Evolutionary conservation across 2,113 vertebrate species (phyloP).

Genomic region (Charadrius vociferus): DNA sequence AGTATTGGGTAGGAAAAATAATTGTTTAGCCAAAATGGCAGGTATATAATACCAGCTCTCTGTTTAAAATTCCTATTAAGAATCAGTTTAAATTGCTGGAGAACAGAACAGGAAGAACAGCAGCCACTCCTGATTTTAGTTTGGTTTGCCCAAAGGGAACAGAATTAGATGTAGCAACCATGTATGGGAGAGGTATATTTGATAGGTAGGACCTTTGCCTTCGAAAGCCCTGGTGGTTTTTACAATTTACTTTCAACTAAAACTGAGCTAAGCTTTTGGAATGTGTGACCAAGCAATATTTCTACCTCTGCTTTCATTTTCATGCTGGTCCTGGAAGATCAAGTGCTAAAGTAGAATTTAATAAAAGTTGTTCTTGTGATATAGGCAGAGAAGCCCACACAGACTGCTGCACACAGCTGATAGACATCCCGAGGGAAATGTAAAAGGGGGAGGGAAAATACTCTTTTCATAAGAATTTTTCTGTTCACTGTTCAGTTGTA

Average conservation of each 20-base stretch:
- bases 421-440: constrained; percentile 7
- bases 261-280: constrained; percentile 14
- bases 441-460: not conserved
- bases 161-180: not conserved
- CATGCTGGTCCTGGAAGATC: constrained; percentile 5
- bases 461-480: constrained; percentile 3
- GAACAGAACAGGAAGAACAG: not conserved
- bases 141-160: not conserved
- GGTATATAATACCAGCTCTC: not conserved
- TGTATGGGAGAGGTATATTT: not conserved
- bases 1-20: not conserved
- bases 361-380: constrained; percentile 28
- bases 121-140: not conserved
- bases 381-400: not conserved
- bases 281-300: constrained; percentile 1
- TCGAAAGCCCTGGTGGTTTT: not conserved
- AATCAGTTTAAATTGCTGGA: not conserved
- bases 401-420: not conserved
- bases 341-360: constrained; percentile 22
- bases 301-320: constrained; percentile 16
- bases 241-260: constrained; percentile 14
- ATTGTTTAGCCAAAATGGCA: not conserved
- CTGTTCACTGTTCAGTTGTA: not conserved
- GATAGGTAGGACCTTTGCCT: not conserved
- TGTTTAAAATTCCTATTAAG: not conserved